Evolutionary conservation across 2,797 vertebrate genomes (phyloP).

Genomic region (Chrysocyon brachyurus): DNA sequence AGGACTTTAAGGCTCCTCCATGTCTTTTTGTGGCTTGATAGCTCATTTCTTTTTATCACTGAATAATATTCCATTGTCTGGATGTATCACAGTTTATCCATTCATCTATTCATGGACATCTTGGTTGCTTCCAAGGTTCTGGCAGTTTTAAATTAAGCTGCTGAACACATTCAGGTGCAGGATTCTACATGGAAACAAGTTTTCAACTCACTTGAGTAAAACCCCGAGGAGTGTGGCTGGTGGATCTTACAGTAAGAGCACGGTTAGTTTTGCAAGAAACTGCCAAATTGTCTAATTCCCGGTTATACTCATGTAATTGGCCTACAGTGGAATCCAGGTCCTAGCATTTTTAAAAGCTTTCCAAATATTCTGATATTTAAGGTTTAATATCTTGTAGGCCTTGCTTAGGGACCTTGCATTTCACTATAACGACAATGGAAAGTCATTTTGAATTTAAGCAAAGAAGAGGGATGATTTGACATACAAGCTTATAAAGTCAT

Average conservation of each 20-base stretch:
- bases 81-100: not conserved
- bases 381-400: not conserved
- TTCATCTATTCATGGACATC: not conserved
- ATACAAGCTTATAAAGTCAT: not conserved
- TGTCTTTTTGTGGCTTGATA: not conserved
- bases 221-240: not conserved
- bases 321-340: not conserved
- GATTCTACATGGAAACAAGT: not conserved
- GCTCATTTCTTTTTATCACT: not conserved
- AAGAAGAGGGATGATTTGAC: not conserved
- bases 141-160: conserved; percentile 1
- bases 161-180: not conserved
- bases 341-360: conserved; percentile 7
- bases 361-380: not conserved
- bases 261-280: not conserved
- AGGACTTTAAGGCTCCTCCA: not conserved
- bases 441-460: not conserved
- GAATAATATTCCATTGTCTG: not conserved
- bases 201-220: conserved; percentile 45
- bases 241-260: not conserved
- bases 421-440: not conserved
- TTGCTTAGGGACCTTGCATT: not conserved
- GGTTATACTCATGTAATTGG: not conserved
- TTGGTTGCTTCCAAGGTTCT: not conserved
- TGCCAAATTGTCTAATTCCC: not conserved